Conservation (phyloP, 2,113 vertebrate genomes). For the Actinemys pallida region DNA sequence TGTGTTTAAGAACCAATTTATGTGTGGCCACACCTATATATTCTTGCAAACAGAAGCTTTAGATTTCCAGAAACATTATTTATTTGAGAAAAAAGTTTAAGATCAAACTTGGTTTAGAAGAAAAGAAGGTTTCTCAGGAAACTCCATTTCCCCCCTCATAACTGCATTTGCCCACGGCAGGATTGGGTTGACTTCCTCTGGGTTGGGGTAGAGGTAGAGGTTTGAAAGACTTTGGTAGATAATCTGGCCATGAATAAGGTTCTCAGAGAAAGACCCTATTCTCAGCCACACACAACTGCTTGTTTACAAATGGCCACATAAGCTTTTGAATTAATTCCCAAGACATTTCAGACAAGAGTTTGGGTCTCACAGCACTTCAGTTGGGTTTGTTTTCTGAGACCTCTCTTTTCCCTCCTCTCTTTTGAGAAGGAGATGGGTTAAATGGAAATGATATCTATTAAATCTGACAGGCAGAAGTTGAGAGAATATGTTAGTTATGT, state of each 20-base stretch:
- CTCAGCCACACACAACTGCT: not conserved
- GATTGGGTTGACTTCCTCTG: not conserved
- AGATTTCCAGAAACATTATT: not conserved
- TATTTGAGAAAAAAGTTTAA: not conserved
- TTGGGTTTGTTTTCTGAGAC: not conserved
- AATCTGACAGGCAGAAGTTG: not conserved
- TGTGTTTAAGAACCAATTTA: not conserved
- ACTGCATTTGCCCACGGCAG: not conserved
- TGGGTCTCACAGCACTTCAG: not conserved
- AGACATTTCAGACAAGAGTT: not conserved
- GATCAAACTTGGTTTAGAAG: not conserved
- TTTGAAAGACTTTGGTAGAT: not conserved
- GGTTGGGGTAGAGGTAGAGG: not conserved
- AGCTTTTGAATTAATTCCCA: not conserved
- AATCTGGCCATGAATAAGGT: not conserved
- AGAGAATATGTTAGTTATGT: not conserved
- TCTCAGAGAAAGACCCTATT: not conserved
- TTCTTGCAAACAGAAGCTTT: conserved; percentile 8
- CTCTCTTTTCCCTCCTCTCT: not conserved
- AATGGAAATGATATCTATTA: not conserved
- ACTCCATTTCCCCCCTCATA: not conserved
- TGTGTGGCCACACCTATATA: not conserved
- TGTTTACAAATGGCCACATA: not conserved
- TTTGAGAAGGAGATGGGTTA: not conserved
- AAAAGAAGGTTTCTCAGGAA: not conserved